Evolutionary conservation across 2,797 vertebrate genomes (phyloP), one percentile per base, ranked within the genome.

Genomic region (Pangasius larnaudii): DNA sequence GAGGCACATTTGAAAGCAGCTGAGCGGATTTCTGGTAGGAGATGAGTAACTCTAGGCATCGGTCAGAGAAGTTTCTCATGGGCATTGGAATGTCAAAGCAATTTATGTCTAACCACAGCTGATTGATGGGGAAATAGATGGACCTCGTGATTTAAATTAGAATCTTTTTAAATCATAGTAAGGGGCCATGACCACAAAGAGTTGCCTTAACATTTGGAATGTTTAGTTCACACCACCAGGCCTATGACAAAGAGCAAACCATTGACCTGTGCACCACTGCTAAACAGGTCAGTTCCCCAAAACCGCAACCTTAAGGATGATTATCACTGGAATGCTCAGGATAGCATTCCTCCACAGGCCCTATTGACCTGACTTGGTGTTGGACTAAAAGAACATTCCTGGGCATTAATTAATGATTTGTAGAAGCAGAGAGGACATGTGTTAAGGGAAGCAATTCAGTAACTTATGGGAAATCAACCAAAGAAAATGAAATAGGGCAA

Each of bases 191-290:
- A 96, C 95, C 94, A 93, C 93, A 94, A 95, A 94, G 93, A 94
- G 94, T 94, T 92, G 94, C 95, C 95, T 96, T 96, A 96, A 95
- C 94, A 95, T 96, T 96, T 94, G 93, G 51, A 94, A 92, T 95
- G 93, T 94, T 94, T 95, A 94, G 94, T 95, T 96, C 93, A 95
- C 94, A 95, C 94, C 93, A 93, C 91, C 86, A 93, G 91, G 91
- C 91, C 91, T 90, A 92, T 91, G 93, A 94, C 91, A 90, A 91
- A 85, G 51, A 89, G 90, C 92, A 93, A 94, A 93, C 93, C 94
- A 94, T 86, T 93, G 93, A 95, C 94, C 93, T 93, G 91, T 90
- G 91, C 93, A 91, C 92, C 93, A 95, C 95, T 95, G 95, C 96
- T 95, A 86, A 88, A 92, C 90, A 90, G 89, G 88, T 90, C 89